Conservation (phyloP, 2,797 vertebrate genomes). For the Muscicapa striata region DNA sequence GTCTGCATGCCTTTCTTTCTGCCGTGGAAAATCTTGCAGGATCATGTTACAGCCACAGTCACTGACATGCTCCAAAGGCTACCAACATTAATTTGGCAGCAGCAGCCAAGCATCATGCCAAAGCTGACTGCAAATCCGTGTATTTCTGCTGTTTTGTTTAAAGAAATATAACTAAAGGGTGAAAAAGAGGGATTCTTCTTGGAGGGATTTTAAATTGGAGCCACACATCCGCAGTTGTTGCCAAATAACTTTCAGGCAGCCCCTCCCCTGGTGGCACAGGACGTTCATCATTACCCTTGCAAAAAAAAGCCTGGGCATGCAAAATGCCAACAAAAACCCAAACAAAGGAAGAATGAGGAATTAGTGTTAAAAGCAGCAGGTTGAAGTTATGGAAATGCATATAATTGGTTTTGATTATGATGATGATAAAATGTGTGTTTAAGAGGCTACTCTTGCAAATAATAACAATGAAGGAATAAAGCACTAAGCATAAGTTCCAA, state of each 20-base stretch:
- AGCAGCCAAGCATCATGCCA: not conserved
- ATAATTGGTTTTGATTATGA: not conserved
- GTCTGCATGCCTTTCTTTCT: not conserved
- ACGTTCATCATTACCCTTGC: not conserved
- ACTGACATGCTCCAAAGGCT: not conserved
- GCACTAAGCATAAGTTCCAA: not conserved
- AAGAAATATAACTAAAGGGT: not conserved
- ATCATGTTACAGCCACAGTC: rapidly evolving
- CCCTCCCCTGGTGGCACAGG: rapidly evolving
- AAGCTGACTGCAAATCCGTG: not conserved
- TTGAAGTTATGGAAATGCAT: not conserved
- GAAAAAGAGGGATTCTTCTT: not conserved
- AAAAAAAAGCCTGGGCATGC: not conserved
- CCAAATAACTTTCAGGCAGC: not conserved
- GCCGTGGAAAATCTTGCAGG: not conserved
- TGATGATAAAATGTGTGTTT: conserved; percentile 7
- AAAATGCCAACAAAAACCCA: not conserved
- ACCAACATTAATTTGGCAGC: not conserved
- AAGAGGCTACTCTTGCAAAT: conserved; percentile 27
- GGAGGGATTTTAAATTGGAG: not conserved
- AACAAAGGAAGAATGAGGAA: not conserved
- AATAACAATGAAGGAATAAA: not conserved
- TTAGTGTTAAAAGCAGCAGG: rapidly evolving
- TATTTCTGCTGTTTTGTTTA: not conserved
- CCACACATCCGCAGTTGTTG: rapidly evolving